Base-by-base conservation (phyloP, 2,797 vertebrate species). In the Lagorchestes hirsutus region DNA sequence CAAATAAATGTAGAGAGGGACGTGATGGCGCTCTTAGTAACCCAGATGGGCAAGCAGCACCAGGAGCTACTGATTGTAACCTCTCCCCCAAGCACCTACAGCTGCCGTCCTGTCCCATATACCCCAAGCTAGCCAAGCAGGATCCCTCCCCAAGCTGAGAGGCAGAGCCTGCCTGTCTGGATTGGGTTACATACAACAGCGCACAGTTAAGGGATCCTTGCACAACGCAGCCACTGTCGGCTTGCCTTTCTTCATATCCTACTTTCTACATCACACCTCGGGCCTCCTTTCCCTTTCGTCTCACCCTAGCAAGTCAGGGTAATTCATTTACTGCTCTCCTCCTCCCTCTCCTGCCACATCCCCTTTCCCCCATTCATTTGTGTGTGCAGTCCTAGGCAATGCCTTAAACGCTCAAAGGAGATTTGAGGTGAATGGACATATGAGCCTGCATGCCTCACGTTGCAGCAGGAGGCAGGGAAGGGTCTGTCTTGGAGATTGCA, bases 1-100 rank as follows among this genome's bases (percentile, higher is more conserved):
- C 93, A 40, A 62, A 67, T 93, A 50, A 0, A 59, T 93, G 82
- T 92, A 0, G 46, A 91, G 90, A 94, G 58, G 74, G 92, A 93
- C 94, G 90, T 13, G 24, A 2, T 8, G 8, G 54, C 57, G 27
- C 82, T 6, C 90, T 40, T 8, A 12, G 50, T 3, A 3, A 34
- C 31, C 91, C 58, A 95, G 50, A 50, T 0, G 59, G 56, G 46
- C 62, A 22, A 55, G 27, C 67, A 24, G 40, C 90, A 0, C 54
- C 28, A 2, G 90, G 62, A 67, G 34, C 55, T 2, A 57, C 31
- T 50, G 55, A 46, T 95, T 50, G 90, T 90, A 54, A 3, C 31
- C 92, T 96, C 90, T 0, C 56, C 93, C 46, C 58, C 46, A 0
- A 18, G 91, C 92, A 82, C 50, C 28, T 93, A 54, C 34, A 50